Conservation (phyloP, 2,113 vertebrate species). For the Brachyhypopomus gauderio region DNA sequence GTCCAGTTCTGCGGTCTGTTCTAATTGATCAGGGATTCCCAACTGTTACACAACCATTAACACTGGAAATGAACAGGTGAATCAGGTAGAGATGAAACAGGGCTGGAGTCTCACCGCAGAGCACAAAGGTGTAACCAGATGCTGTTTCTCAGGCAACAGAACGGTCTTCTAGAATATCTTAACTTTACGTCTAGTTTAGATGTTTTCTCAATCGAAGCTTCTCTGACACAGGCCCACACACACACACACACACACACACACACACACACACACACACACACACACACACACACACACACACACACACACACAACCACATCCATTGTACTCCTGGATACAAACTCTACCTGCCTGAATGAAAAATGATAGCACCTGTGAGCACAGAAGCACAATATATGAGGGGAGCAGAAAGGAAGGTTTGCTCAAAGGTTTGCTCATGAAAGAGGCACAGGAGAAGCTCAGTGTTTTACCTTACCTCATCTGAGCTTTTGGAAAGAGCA, state of each 20-base stretch:
- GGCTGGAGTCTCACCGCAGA: too few relatives aligned
- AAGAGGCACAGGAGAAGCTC: background rate
- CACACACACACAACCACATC: background rate
- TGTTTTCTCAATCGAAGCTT: constrained; percentile 4
- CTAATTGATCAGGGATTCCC: background rate
- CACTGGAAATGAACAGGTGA: too few relatives aligned
- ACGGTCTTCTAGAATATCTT: too few relatives aligned
- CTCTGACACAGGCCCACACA: too few relatives aligned
- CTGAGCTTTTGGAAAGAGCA: background rate
- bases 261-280: constrained; percentile 6
- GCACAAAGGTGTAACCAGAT: too few relatives aligned
- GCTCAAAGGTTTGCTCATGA: background rate
- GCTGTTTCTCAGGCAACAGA: too few relatives aligned
- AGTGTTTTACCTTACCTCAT: background rate
- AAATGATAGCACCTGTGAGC: constrained; percentile 12
- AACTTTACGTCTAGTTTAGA: background rate
- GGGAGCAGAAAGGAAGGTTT: background rate
- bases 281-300: constrained; percentile 14
- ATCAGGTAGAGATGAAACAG: too few relatives aligned
- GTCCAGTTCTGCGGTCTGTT: background rate
- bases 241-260: constrained; percentile 10
- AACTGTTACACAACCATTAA: background rate
- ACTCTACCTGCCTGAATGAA: background rate
- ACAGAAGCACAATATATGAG: background rate
- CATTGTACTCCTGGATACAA: constrained; percentile 1